These are phyloP conservation scores for Coecobrya sp. DNA, from an alignment of 2,888 invertebrate genomes.

Conservation along the genomic window DNA sequence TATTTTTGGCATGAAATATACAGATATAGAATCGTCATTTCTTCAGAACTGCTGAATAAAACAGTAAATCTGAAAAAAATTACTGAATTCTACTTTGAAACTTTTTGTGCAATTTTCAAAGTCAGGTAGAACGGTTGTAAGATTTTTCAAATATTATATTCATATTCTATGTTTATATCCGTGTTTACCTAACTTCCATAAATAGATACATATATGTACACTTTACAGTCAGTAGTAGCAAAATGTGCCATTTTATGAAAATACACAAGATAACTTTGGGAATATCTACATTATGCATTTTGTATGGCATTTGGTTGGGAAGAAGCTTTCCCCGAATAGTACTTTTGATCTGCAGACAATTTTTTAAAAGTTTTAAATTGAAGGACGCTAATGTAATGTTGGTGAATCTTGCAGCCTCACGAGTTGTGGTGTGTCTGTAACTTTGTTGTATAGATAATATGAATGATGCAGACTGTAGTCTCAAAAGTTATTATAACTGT, in stretches of 20 bases:
- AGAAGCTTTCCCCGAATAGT: conserved; percentile 20
- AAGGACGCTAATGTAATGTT: neutral
- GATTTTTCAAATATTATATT: too few relatives aligned
- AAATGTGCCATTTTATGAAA: neutral
- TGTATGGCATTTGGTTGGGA: conserved; percentile 47
- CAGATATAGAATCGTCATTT: neutral
- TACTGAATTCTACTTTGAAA: conserved; percentile 2
- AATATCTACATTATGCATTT: conserved; percentile 67
- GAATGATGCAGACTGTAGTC: conserved; percentile 14
- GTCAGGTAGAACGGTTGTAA: neutral
- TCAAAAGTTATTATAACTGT: conserved; percentile 23
- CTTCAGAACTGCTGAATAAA: neutral
- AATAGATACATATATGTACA: too few relatives aligned
- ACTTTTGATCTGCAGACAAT: conserved; percentile 66
- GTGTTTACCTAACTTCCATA: too few relatives aligned
- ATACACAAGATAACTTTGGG: neutral
- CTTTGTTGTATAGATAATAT: conserved; percentile 55
- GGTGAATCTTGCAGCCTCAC: neutral
- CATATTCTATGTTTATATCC: too few relatives aligned
- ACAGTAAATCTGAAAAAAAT: neutral
- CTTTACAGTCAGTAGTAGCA: neutral
- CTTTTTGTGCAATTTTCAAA: conserved; percentile 2
- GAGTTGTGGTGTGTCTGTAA: neutral
- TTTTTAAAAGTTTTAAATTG: conserved; percentile 65
- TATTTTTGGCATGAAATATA: neutral